A percentile compares a stretch with the other conserved stretches of the same genome.
phyloP scores from a whole-genome alignment of 2,113 vertebrate genomes.

The Hypocryptadius cinnamomeus region DNA sequence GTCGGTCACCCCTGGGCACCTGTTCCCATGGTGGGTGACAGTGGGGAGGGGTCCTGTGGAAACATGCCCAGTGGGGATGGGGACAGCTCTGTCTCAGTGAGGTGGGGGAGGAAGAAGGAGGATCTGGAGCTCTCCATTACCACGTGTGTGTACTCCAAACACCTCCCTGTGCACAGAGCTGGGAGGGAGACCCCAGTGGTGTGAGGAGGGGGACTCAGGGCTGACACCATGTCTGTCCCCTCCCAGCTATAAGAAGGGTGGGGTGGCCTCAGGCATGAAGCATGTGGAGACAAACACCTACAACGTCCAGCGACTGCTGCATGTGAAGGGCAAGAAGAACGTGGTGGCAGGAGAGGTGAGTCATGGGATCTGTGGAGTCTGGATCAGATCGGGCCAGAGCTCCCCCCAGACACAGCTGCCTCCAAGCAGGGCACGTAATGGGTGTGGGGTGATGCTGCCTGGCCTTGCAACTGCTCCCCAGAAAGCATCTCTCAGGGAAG shows the following conservation, averaged over 20 bases:
- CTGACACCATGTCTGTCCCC: not conserved
- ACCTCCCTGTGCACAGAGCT: too few relatives aligned
- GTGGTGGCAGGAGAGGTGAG: constrained; percentile 80
- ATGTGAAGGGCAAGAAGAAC: constrained; percentile 83
- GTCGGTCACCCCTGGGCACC: not conserved
- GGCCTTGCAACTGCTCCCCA: not conserved
- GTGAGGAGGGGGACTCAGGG: not conserved
- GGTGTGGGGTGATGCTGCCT: not conserved
- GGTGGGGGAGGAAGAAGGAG: not conserved
- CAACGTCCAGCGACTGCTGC: constrained; percentile 74
- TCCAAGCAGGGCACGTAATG: not conserved
- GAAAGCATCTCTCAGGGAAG: not conserved
- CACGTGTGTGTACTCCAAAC: rapidly evolving
- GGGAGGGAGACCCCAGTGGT: not conserved
- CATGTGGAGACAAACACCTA: constrained; percentile 80
- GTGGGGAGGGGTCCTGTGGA: not conserved
- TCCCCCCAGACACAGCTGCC: not conserved
- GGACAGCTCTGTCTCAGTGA: not conserved
- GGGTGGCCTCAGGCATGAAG: constrained; percentile 80
- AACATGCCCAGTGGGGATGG: not conserved
- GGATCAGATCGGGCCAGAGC: not conserved
- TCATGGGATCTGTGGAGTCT: not conserved
- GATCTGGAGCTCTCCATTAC: not conserved
- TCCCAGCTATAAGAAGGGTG: constrained; percentile 79
- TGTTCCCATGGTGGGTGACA: rapidly evolving